phyloP scores from a whole-genome alignment of 2,113 vertebrate genomes.

The Turnix velox region DNA sequence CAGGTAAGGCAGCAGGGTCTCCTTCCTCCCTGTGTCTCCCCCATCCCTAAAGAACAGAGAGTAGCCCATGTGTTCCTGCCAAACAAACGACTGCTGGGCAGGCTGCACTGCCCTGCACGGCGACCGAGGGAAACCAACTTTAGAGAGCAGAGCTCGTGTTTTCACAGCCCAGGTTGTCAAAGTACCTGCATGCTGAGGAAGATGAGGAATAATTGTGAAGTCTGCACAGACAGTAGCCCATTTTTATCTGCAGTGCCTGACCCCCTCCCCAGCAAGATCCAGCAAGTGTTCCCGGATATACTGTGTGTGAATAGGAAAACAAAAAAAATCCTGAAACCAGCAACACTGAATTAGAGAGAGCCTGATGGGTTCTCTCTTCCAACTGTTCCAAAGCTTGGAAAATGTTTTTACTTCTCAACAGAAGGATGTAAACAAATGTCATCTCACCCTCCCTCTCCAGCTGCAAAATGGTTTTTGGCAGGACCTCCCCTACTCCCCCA shows the following conservation, averaged over 20 bases:
- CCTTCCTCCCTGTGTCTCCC: not conserved
- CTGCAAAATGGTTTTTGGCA: slow-evolving; percentile 60
- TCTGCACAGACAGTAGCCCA: not conserved
- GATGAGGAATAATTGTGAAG: not conserved
- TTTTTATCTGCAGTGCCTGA: slow-evolving; percentile 14
- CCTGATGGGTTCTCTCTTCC: not conserved
- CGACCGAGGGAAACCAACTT: slow-evolving; percentile 34
- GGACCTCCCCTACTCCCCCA: slow-evolving; percentile 48
- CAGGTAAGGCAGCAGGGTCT: slow-evolving; percentile 77
- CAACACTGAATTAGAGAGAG: slow-evolving; percentile 2
- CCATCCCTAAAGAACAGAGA: not conserved
- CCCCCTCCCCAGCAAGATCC: not conserved
- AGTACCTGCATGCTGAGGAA: not conserved
- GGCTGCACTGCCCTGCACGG: not conserved
- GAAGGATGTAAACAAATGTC: slow-evolving; percentile 54
- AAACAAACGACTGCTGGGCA: not conserved
- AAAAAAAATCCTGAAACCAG: not conserved
- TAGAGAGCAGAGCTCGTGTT: not conserved
- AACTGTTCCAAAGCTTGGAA: slow-evolving; percentile 32
- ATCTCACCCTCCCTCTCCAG: slow-evolving; percentile 43
- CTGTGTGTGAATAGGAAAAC: not conserved
- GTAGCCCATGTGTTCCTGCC: not conserved
- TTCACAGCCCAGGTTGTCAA: not conserved
- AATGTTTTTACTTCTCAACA: slow-evolving; percentile 35
- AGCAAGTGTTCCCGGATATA: not conserved